Evolutionary conservation across 2,888 invertebrate species (phyloP), one percentile per base, ranked within the genome.

Genomic region (Melipona bicolor): DNA sequence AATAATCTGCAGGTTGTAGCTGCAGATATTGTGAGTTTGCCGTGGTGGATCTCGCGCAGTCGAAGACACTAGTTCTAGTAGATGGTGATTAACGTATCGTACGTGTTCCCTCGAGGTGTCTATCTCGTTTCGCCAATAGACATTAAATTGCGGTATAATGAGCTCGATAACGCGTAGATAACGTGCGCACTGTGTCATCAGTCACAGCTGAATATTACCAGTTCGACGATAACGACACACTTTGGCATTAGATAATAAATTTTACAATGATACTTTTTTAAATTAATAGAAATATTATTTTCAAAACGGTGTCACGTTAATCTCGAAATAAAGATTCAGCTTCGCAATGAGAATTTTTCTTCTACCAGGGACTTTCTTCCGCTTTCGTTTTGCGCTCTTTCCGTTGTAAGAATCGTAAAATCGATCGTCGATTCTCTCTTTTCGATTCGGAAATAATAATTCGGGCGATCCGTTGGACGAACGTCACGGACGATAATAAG

Each of bases 81-180:
- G 68, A 78, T 69, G 65, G 71, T 69, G 71, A 87, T 87, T 74
- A 87, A 87, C 72, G 68, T 62, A 56, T 36, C 56, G 68, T 68
- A 70, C 65, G 50, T 13, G 70, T 49, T 70, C 70, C 52, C 59
- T 70, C 74, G 74, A 50, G 68, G 62, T 54, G 65, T 74, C 73
- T 74, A 49, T 79, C 54, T 59, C 50, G 61, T 24, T 52, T 49
- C 77, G 15, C 4, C 27, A n/a, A 73, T 56, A 54, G 21, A 56
- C 70, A 52, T 36, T 78, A 71, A 52, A 76, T 76, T 36, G 50
- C 49, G 36, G 19, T 36, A 21, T 11, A 24, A 50, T 15, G 50
- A 21, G 32, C 0, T 54, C 9, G 36, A 59, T 68, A 67, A 1
- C 50, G n/a, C 17, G 6, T 15, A 19, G 32, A 36, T 62, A 43